These are phyloP conservation scores for Petroica traversi DNA, from an alignment of 2,113 vertebrate genomes.

Conservation along the genomic window DNA sequence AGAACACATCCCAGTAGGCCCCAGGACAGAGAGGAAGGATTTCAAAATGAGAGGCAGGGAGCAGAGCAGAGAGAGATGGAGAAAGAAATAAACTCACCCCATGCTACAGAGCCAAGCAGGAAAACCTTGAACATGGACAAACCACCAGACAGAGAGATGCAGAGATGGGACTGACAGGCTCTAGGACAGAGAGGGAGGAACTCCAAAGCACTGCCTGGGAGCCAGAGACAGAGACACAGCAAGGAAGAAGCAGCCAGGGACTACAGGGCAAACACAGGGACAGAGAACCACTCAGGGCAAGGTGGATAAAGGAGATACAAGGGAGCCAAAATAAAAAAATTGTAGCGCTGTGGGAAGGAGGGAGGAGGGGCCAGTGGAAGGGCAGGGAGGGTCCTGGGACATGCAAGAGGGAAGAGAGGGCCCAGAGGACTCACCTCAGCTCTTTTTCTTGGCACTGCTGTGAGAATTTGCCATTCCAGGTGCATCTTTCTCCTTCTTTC, in stretches of 20 bases:
- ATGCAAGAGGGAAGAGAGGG: background rate
- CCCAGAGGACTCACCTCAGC: background rate
- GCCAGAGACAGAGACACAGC: background rate
- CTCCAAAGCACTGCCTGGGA: background rate
- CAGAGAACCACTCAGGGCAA: background rate
- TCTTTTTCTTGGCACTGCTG: background rate
- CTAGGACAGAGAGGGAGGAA: background rate
- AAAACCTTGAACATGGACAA: background rate
- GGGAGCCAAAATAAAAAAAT: background rate
- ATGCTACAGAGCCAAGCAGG: background rate
- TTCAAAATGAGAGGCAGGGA: background rate
- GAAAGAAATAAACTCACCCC: background rate
- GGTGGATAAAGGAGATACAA: background rate
- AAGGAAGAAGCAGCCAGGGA: background rate
- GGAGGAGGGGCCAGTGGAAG: background rate
- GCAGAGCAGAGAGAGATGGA: background rate
- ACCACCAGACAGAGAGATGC: fast-evolving
- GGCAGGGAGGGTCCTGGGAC: background rate
- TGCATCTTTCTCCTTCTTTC: background rate
- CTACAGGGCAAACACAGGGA: background rate
- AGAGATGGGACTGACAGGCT: background rate
- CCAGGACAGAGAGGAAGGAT: background rate
- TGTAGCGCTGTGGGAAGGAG: background rate
- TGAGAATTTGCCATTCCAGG: background rate
- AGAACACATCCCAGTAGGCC: background rate